phyloP scores from a whole-genome alignment of 2,113 vertebrate species.

The Bujurquina vittata region DNA sequence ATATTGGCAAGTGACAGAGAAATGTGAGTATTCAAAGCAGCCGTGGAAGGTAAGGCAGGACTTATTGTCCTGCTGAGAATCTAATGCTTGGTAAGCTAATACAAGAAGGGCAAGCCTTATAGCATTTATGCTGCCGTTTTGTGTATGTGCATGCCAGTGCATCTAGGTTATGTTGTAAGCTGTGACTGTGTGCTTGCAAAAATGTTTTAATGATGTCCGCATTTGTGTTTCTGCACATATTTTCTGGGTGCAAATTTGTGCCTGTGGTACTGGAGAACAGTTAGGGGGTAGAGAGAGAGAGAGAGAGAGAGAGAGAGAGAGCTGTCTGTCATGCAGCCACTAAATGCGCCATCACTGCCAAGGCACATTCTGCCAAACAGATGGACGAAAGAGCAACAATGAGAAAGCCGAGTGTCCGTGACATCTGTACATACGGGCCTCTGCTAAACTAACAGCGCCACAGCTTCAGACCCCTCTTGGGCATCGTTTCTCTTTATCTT shows the following conservation, averaged over 20 bases:
- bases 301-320: slow-evolving; percentile 30
- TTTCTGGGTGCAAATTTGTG: slow-evolving; percentile 49
- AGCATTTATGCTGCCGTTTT: slow-evolving; percentile 16
- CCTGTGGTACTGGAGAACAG: slow-evolving; percentile 60
- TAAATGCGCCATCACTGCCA: slow-evolving; percentile 57
- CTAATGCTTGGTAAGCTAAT: slow-evolving; percentile 30
- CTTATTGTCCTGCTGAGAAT: slow-evolving; percentile 47
- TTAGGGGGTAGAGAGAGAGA: slow-evolving; percentile 4
- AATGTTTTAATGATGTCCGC: slow-evolving; percentile 18
- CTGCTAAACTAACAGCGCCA: slow-evolving; percentile 37
- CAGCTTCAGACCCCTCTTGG: slow-evolving; percentile 29
- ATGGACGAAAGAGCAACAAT: slow-evolving; percentile 68
- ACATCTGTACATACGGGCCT: slow-evolving; percentile 48
- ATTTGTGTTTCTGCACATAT: slow-evolving; percentile 19
- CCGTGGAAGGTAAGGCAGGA: slow-evolving; percentile 29
- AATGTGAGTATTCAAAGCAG: slow-evolving; percentile 45
- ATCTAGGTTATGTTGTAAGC: slow-evolving; percentile 5
- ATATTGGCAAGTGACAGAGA: slow-evolving; percentile 39
- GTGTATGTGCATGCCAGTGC: background rate
- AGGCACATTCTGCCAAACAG: slow-evolving; percentile 66
- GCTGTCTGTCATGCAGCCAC: slow-evolving; percentile 63
- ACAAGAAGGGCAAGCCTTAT: slow-evolving; percentile 16
- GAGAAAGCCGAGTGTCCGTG: slow-evolving; percentile 52
- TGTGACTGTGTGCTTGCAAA: slow-evolving; percentile 18
- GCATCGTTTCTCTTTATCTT: slow-evolving; percentile 10